Conservation (phyloP, 64 coral and sea anemone genomes). For the Platygyra sinensis region DNA sequence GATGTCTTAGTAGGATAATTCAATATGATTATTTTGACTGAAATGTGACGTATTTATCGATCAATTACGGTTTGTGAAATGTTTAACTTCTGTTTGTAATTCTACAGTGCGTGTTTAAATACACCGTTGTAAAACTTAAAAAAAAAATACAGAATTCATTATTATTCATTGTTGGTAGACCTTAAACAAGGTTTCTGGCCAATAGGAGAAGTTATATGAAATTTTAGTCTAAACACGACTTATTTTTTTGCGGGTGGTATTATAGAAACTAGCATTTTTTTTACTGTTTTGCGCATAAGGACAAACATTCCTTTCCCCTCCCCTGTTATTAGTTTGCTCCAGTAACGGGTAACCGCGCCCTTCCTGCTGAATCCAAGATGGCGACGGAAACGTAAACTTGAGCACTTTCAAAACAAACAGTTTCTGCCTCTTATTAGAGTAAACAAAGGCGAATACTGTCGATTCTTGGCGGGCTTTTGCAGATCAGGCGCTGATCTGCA, state of each 20-base stretch:
- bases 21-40: too few relatives aligned
- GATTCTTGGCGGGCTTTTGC: constrained; percentile 3
- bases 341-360: constrained; percentile 18
- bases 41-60: too few relatives aligned
- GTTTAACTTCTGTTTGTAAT: too few relatives aligned
- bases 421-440: background rate
- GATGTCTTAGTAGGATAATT: too few relatives aligned
- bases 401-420: constrained; percentile 18
- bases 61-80: too few relatives aligned
- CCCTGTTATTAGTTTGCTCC: background rate
- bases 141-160: too few relatives aligned
- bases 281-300: background rate
- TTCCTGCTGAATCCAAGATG: background rate
- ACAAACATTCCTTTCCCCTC: background rate
- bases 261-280: background rate
- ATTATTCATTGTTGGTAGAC: background rate
- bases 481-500: background rate
- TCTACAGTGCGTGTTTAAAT: too few relatives aligned
- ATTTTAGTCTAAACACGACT: background rate
- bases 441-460: constrained; percentile 6
- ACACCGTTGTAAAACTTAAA: too few relatives aligned
- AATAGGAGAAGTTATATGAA: background rate
- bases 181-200: background rate
- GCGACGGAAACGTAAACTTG: constrained; percentile 1
- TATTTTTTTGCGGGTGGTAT: background rate